Evolutionary conservation across 2,797 vertebrate genomes (phyloP), one percentile per base, ranked within the genome.

Genomic region (Triplophysa yarkandensis): DNA sequence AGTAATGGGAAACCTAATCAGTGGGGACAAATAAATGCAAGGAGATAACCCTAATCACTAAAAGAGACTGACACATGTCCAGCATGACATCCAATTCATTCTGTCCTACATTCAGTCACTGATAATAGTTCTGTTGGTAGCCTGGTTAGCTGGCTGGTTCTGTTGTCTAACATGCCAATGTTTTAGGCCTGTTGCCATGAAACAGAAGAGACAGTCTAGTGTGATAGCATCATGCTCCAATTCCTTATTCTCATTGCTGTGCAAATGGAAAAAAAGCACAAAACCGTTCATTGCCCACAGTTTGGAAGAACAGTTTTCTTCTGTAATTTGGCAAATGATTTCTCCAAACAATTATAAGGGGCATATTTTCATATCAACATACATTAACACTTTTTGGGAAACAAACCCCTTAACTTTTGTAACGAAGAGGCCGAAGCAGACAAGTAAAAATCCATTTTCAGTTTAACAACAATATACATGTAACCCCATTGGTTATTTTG

Each of bases 1-100:
- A 83, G 77, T 82, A 79, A 82, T 81, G 76, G 76, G 66, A 77
- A 80, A 81, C 75, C 69, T 84, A 84, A 80, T 71, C 79, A 55
- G 65, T 80, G 63, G 65, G 71, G 74, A 72, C 63, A 83, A 84
- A 83, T 79, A 78, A 64, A 80, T 74, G 68, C 71, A 41, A 76
- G 39, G 67, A 77, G 71, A 80, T 72, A 39, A 78, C 46, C 13
- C 28, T 61, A 76, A 81, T 82, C 68, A 85, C 28, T 52, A 57
- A n/a, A 36, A 46, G 27, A 60, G 63, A 68, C 71, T 65, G 61
- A 58, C 68, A 67, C 27, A 63, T 44, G 25, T 74, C 66, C 32
- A 58, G 32, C 23, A 74, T 44, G 66, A 36, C 2, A 23, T 77
- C 62, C 41, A 46, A 34, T 46, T 34, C 23, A 30, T 43, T 57